Conservation (phyloP, 2,797 vertebrate genomes). For the Carduelis carduelis region DNA sequence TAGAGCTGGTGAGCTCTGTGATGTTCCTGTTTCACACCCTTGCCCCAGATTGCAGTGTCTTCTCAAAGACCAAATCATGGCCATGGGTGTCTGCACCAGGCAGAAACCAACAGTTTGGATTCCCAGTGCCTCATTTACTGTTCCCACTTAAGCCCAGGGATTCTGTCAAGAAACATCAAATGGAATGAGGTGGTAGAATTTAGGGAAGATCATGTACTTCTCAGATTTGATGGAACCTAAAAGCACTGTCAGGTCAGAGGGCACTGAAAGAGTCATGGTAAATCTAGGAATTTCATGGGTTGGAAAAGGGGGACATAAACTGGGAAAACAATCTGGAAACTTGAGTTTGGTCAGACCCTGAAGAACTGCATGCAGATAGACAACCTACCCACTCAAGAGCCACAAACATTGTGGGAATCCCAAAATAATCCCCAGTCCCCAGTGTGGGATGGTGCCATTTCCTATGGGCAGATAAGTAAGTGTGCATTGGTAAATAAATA, state of each 20-base stretch:
- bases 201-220: neutral
- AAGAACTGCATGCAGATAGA: neutral
- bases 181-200: neutral
- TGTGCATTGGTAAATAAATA: no score
- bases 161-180: neutral
- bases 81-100: neutral
- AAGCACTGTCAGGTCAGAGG: neutral
- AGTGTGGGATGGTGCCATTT: neutral
- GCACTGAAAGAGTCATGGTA: neutral
- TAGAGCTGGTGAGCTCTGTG: neutral
- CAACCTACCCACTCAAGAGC: neutral
- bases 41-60: neutral
- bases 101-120: neutral
- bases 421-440: neutral
- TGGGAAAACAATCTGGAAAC: neutral
- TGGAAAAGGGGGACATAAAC: neutral
- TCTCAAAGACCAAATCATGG: neutral
- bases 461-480: neutral
- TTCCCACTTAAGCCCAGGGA: neutral
- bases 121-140: neutral
- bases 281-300: neutral
- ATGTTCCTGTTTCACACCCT: neutral
- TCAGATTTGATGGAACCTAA: neutral
- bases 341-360: neutral
- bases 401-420: neutral